Percentiles rank a stretch among this genome's conserved stretches.
Conservation (phyloP, 2,888 invertebrate species). For the Cinara cedri region DNA sequence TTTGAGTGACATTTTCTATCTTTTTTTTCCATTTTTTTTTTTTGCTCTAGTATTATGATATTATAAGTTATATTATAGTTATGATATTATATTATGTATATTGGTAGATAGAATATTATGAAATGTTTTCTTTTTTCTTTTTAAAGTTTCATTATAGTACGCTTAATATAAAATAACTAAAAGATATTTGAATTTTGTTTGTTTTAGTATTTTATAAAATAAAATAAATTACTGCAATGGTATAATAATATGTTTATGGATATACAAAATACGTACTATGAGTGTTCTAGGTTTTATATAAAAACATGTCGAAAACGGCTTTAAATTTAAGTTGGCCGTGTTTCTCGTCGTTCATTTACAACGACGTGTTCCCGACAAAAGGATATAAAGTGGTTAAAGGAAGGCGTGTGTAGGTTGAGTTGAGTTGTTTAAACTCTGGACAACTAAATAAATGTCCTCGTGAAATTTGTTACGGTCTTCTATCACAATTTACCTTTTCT, state of each 20-base stretch:
- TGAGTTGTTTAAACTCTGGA: constrained; percentile 31
- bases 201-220: background rate
- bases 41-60: too few species aligned
- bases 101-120: too few species aligned
- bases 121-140: too few species aligned
- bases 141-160: too few species aligned
- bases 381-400: constrained; percentile 29
- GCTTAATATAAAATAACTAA: background rate
- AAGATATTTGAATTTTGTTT: background rate
- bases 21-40: too few species aligned
- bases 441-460: constrained; percentile 32
- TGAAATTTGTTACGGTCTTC: constrained; percentile 3
- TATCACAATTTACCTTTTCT: constrained; percentile 8
- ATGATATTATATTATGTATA: too few species aligned
- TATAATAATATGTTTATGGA: background rate
- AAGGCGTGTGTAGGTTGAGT: constrained; percentile 11
- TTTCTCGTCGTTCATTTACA: constrained; percentile 23
- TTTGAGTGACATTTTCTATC: background rate
- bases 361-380: constrained; percentile 2
- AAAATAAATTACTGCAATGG: too few species aligned
- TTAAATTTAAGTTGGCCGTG: background rate
- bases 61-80: too few species aligned
- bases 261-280: background rate
- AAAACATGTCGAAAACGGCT: background rate
- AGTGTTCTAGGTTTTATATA: background rate